phyloP scores from a whole-genome alignment of 2,888 invertebrate genomes.

The Harmothoe impar region DNA sequence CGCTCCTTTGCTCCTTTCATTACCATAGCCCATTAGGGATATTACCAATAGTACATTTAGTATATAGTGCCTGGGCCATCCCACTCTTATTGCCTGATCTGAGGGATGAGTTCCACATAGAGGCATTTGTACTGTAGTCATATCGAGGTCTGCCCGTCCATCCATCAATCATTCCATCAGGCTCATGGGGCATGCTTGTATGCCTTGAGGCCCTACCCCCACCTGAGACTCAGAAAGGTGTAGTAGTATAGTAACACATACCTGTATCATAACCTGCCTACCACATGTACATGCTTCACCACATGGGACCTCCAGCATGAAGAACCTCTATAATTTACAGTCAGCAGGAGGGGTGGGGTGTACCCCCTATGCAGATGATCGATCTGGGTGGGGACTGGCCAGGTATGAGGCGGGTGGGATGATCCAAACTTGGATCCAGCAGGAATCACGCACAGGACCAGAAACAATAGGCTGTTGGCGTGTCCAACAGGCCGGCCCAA shows the following conservation, averaged over 20 bases:
- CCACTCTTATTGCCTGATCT: too few relatives aligned
- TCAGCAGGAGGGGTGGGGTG: neutral
- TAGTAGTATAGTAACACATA: neutral
- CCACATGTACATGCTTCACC: neutral
- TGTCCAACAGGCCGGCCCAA: neutral
- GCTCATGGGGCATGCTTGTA: neutral
- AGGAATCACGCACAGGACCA: neutral
- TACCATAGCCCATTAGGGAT: too few relatives aligned
- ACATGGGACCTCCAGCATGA: constrained; percentile 5
- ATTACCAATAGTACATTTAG: too few relatives aligned
- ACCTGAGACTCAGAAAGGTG: neutral
- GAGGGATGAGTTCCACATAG: too few relatives aligned
- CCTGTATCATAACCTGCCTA: neutral
- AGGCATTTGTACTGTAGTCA: too few relatives aligned
- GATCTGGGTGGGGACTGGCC: neutral
- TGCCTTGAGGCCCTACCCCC: neutral
- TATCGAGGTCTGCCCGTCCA: too few relatives aligned
- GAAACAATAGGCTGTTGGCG: constrained; percentile 34
- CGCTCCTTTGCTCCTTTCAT: too few relatives aligned
- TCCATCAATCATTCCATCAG: too few relatives aligned
- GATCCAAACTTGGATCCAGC: neutral
- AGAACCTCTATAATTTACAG: neutral
- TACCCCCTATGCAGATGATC: neutral
- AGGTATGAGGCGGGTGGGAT: neutral
- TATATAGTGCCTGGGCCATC: too few relatives aligned